A percentile compares a stretch with the other conserved stretches of the same genome.
Conservation (phyloP, 1,140 invertebrate genomes). For the Eumaeus atala region DNA sequence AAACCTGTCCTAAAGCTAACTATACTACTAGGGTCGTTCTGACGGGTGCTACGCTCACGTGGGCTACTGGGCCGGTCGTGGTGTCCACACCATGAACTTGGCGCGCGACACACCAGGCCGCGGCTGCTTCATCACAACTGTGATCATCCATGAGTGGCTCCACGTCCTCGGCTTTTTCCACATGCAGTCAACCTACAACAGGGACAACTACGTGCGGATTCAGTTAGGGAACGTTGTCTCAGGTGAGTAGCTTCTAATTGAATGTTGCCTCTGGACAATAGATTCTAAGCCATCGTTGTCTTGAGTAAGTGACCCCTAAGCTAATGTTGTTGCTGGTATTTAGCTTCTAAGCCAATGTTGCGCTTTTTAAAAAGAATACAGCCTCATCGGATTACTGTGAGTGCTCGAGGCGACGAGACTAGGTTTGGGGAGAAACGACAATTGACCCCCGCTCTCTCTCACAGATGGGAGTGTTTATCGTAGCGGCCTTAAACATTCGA, state of each 20-base stretch:
- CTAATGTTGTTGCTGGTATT: too few species aligned
- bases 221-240: constrained; percentile 78
- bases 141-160: constrained; percentile 79
- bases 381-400: too few species aligned
- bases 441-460: too few species aligned
- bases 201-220: constrained; percentile 81
- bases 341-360: too few species aligned
- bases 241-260: constrained; percentile 34
- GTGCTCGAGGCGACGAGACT: too few species aligned
- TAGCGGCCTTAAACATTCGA: too few species aligned
- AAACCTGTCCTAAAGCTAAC: not conserved
- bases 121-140: constrained; percentile 59
- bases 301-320: too few species aligned
- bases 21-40: constrained; percentile 35
- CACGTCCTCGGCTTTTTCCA: constrained; percentile 82
- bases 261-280: too few species aligned
- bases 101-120: constrained; percentile 42
- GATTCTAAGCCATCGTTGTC: too few species aligned
- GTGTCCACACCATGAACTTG: constrained; percentile 65
- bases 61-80: constrained; percentile 43
- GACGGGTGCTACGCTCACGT: constrained; percentile 70
- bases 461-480: too few species aligned
- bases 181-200: constrained; percentile 81
- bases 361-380: too few species aligned
- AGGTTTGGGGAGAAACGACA: too few species aligned